Evolutionary conservation across 2,113 vertebrate species (phyloP).

Genomic region (Falcunculus frontatus): DNA sequence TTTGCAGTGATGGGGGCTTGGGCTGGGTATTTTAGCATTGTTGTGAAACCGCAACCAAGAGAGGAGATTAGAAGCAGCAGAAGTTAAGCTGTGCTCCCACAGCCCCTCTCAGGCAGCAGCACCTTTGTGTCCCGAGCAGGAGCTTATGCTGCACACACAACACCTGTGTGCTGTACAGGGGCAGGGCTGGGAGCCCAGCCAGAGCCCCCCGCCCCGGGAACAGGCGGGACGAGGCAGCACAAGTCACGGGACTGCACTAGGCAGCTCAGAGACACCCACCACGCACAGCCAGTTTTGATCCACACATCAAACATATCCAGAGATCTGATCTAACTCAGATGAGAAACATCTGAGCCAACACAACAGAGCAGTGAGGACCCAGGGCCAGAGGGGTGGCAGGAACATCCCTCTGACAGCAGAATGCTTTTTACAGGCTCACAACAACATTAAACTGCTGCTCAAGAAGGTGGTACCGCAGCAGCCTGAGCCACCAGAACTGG

Average conservation of each 20-base stretch:
- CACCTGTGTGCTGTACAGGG: rapidly evolving
- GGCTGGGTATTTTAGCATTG: background rate
- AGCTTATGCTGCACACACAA: background rate
- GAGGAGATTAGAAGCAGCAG: background rate
- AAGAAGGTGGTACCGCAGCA: background rate
- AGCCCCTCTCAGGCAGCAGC: background rate
- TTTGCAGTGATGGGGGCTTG: background rate
- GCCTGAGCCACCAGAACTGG: background rate
- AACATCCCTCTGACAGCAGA: background rate
- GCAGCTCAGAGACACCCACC: background rate
- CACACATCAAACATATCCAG: background rate
- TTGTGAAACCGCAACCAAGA: background rate
- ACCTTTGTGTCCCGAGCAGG: rapidly evolving
- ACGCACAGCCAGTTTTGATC: rapidly evolving
- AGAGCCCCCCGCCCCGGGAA: rapidly evolving
- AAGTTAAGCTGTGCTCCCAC: background rate
- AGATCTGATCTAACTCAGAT: background rate
- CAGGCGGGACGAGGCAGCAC: rapidly evolving
- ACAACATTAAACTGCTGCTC: background rate
- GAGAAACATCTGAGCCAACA: background rate
- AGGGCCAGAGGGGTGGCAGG: background rate
- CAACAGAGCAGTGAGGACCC: background rate
- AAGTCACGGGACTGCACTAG: rapidly evolving
- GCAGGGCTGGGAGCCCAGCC: background rate
- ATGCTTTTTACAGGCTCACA: background rate